Evolutionary conservation across 2,888 invertebrate genomes (phyloP).

Genomic region (Tuberolachnus salignus): DNA sequence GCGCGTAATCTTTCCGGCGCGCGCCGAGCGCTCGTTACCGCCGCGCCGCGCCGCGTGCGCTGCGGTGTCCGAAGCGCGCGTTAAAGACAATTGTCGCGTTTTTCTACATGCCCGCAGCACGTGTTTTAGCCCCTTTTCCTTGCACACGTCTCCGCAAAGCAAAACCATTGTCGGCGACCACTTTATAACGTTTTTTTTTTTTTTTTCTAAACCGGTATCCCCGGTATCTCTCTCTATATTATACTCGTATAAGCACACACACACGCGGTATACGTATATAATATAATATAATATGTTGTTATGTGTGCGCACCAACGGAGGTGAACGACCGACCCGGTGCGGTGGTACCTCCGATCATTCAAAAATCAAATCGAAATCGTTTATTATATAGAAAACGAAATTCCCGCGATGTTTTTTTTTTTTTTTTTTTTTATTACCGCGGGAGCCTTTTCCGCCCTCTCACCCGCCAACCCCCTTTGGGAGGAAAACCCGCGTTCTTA

Average conservation of each 20-base stretch:
- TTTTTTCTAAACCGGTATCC: constrained; percentile 46
- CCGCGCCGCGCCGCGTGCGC: no score
- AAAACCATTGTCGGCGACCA: constrained; percentile 45
- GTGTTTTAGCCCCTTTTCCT: constrained; percentile 46
- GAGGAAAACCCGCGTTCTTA: no score
- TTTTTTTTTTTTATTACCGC: no score
- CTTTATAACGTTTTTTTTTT: constrained; percentile 45
- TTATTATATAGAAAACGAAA: constrained; percentile 48
- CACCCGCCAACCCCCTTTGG: no score
- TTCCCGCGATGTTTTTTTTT: constrained; percentile 1
- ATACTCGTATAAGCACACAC: background rate
- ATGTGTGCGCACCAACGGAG: constrained; percentile 8
- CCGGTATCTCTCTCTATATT: constrained; percentile 19
- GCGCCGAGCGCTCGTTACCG: background rate
- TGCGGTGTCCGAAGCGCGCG: no score
- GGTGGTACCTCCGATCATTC: constrained; percentile 20
- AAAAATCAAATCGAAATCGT: constrained; percentile 24
- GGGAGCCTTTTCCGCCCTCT: no score
- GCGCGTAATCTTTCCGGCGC: constrained; percentile 8
- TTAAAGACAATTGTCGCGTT: constrained; percentile 35
- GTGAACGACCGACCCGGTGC: constrained; percentile 31
- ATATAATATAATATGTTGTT: constrained; percentile 1
- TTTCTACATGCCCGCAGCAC: constrained; percentile 33
- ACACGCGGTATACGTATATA: no score
- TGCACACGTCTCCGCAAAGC: background rate